Evolutionary conservation across 2,113 vertebrate species (phyloP).

Genomic region (Dicerorhinus sumatrensis): DNA sequence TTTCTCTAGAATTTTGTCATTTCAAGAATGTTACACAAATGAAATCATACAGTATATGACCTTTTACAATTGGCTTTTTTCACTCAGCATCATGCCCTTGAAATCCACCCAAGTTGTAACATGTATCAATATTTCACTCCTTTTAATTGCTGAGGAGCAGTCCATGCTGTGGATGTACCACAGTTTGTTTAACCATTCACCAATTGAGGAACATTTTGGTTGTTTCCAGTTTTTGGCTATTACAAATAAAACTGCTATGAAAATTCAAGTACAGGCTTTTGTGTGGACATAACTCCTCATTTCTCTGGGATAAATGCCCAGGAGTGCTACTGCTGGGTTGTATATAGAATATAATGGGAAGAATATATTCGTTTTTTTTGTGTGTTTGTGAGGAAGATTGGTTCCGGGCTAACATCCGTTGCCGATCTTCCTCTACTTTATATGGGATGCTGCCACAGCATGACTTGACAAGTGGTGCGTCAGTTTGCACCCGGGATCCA

Average conservation of each 20-base stretch:
- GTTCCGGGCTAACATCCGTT: too few relatives aligned
- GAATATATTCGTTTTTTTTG: too few relatives aligned
- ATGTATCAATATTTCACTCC: not conserved
- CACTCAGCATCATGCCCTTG: not conserved
- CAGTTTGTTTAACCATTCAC: not conserved
- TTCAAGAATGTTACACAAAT: not conserved
- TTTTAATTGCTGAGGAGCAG: not conserved
- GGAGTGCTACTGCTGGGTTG: too few relatives aligned
- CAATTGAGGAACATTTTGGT: not conserved
- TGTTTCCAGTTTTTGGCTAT: not conserved
- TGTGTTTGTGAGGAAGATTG: too few relatives aligned
- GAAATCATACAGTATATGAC: not conserved
- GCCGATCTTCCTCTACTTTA: too few relatives aligned
- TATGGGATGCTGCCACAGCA: too few relatives aligned
- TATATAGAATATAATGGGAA: not conserved
- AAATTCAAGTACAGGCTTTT: not conserved
- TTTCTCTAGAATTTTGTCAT: not conserved
- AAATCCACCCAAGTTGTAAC: not conserved
- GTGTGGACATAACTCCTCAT: not conserved
- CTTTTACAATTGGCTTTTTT: not conserved
- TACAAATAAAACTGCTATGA: not conserved
- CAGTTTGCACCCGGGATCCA: too few relatives aligned
- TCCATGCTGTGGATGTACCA: accelerated
- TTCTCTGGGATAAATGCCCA: not conserved
- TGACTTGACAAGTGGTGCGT: too few relatives aligned